Evolutionary conservation across 2,888 invertebrate genomes (phyloP), one percentile per base, ranked within the genome.

Genomic region (Lathronympha strigana): DNA sequence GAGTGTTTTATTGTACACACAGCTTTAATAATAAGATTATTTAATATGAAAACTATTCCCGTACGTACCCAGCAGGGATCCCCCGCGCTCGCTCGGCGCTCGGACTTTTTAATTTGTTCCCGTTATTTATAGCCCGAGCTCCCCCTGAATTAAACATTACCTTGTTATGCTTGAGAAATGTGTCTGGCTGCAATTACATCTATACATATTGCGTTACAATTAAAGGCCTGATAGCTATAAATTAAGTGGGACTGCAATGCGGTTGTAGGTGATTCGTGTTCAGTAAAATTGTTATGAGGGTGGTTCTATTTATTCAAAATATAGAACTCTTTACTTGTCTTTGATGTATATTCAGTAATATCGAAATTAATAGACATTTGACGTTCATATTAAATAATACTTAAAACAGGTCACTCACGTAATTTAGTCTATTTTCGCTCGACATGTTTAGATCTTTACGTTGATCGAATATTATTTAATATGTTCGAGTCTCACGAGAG

Each of bases 71-170:
- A n/a, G 40, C 36, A 15, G 19, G 38, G 43, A n/a, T 19, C 57
- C 57, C 40, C 57, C 43, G n/a, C 4, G 4, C 11, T 2, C 51
- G 63, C 11, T 33, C 61, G 67, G 68, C 67, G 75, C 75, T 69
- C 73, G 58, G 74, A 75, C 73, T 80, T 80, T 88, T 88, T 88
- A 88, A 87, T 88, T 87, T 83, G 81, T 80, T 81, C 76, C 68
- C 67, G 82, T 86, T 85, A 88, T 87, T 88, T 88, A 88, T 82
- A 70, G 77, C 31, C 31, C n/a, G 38, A n/a, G 55, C 55, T 45
- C 57, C 57, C 57, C 43, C 57, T 57, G 57, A 43, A 57, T 57
- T 57, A 57, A 45, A 57, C 57, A 57, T 57, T 25, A 43, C 57
- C 43, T 43, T 45, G 57, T 57, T 57, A 57, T 57, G 57, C 43